These are phyloP conservation scores for Glossophaga mutica DNA, from an alignment of 2,797 vertebrate species.

Conservation along the genomic window DNA sequence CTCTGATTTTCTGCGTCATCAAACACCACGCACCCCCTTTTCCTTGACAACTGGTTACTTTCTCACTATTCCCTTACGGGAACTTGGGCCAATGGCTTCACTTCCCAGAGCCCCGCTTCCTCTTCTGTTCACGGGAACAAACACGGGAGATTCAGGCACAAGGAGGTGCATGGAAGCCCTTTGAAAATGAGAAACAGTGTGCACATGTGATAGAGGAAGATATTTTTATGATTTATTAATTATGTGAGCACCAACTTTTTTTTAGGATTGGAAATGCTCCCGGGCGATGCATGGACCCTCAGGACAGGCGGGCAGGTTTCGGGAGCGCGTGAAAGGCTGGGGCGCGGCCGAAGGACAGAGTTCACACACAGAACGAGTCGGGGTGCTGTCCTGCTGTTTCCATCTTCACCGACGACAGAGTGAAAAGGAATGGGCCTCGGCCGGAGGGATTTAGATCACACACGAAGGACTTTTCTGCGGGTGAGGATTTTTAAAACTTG, in stretches of 20 bases:
- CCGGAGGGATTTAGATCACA: not conserved
- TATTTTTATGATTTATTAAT: not conserved
- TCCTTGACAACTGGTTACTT: not conserved
- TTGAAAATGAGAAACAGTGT: not conserved
- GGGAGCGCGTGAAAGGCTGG: not conserved
- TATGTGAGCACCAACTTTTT: not conserved
- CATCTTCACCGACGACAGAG: not conserved
- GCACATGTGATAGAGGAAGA: not conserved
- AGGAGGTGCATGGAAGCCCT: not conserved
- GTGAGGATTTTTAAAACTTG: not conserved
- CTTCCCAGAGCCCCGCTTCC: not conserved
- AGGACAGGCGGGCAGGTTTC: not conserved
- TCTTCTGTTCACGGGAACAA: not conserved
- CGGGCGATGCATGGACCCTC: not conserved
- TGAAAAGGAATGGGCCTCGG: not conserved
- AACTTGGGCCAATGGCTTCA: not conserved
- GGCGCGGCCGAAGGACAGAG: not conserved
- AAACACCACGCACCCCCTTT: not conserved
- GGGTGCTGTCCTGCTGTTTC: not conserved
- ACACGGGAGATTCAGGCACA: not conserved
- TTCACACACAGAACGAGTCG: not conserved
- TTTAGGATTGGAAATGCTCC: not conserved
- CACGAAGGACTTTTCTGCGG: not conserved
- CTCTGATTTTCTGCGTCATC: not conserved
- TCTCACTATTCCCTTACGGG: not conserved